A percentile compares a stretch with the other conserved stretches of the same genome.
Conservation (phyloP, 2,888 invertebrate species). For the Sepiola atlantica region DNA sequence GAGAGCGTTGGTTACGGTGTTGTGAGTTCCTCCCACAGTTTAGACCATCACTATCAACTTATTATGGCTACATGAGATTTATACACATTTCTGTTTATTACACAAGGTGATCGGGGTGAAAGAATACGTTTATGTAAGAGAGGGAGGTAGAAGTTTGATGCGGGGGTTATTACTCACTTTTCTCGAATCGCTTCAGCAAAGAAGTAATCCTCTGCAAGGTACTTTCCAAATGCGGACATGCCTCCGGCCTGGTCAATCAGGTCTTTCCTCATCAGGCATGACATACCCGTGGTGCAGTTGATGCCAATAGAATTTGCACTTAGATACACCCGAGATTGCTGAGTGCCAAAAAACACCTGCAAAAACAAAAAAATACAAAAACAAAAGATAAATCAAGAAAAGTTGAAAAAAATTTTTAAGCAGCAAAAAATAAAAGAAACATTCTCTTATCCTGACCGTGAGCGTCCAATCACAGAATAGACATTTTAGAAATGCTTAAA, state of each 20-base stretch:
- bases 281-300: conserved; percentile 99
- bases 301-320: conserved; percentile 92
- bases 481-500: too few species aligned
- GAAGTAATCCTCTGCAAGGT: conserved; percentile 98
- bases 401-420: not conserved
- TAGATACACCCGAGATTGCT: conserved; percentile 95
- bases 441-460: too few species aligned
- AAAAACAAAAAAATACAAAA: conserved; percentile 47
- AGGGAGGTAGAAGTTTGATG: not conserved
- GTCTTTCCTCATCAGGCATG: conserved; percentile 90
- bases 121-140: not conserved
- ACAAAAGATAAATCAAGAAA: not conserved
- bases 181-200: conserved; percentile 91
- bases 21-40: too few species aligned
- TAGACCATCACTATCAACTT: too few species aligned
- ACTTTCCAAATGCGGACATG: conserved; percentile 90
- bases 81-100: too few species aligned
- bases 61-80: not conserved
- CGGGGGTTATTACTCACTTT: conserved; percentile 66
- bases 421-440: not conserved
- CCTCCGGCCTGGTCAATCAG: conserved; percentile 93
- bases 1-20: too few species aligned
- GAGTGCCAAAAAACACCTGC: conserved; percentile 94
- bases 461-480: too few species aligned
- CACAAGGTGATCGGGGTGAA: not conserved